These are phyloP conservation scores for Atta cephalotes DNA, from an alignment of 1,140 invertebrate species.

Conservation along the genomic window DNA sequence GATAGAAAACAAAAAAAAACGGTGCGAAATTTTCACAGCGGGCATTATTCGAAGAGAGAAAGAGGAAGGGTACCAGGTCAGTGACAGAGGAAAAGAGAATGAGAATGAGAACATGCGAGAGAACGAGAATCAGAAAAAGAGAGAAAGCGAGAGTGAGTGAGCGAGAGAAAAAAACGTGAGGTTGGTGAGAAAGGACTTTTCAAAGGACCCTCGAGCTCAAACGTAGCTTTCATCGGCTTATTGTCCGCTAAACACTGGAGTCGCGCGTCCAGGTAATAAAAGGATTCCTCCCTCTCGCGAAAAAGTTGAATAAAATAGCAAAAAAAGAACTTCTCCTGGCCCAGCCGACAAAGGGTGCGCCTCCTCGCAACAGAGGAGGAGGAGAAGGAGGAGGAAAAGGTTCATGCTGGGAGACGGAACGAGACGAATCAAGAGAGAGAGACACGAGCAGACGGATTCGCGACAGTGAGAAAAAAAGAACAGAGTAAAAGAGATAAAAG, in stretches of 20 bases:
- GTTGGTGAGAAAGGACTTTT: conserved; percentile 72
- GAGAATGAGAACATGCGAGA: conserved; percentile 23
- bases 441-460: conserved; percentile 25
- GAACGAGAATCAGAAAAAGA: background rate
- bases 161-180: conserved; percentile 34
- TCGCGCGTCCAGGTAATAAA: conserved; percentile 77
- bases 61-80: conserved; percentile 39
- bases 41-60: background rate
- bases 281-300: conserved; percentile 72
- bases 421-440: conserved; percentile 13
- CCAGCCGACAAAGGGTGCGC: conserved; percentile 72
- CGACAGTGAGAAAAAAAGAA: conserved; percentile 45
- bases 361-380: conserved; percentile 28
- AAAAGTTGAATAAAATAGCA: conserved; percentile 79
- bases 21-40: conserved; percentile 69
- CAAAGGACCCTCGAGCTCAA: conserved; percentile 74
- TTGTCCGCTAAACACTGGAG: conserved; percentile 78
- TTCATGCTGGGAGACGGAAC: conserved; percentile 40
- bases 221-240: conserved; percentile 79
- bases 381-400: conserved; percentile 25
- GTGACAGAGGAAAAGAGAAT: conserved; percentile 30
- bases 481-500: conserved; percentile 27
- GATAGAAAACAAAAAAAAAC: conserved; percentile 27
- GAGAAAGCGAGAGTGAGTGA: conserved; percentile 23
- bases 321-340: conserved; percentile 65